Evolutionary conservation across 2,888 invertebrate species (phyloP).

Genomic region (Myopa testacea): DNA sequence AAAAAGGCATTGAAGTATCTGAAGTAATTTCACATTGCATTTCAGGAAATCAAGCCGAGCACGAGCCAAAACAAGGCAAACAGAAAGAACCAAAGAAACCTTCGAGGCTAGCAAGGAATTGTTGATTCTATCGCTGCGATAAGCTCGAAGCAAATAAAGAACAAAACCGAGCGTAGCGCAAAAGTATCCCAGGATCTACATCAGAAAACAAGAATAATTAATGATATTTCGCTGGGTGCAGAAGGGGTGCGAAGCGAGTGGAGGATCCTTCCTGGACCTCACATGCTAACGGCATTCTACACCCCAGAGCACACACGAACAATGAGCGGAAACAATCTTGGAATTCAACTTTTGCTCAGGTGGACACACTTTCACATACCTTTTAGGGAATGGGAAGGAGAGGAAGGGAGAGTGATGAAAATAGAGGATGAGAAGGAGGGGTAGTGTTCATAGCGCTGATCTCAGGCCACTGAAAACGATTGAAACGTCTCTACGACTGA

Average conservation of each 20-base stretch:
- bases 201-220: constrained; percentile 63
- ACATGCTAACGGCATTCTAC: constrained; percentile 1
- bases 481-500: too few relatives aligned
- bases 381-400: too few relatives aligned
- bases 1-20: background rate
- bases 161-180: constrained; percentile 3
- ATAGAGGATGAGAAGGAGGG: too few relatives aligned
- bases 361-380: too few relatives aligned
- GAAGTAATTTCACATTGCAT: background rate
- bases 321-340: constrained; percentile 55
- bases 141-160: background rate
- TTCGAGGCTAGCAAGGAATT: background rate
- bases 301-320: constrained; percentile 18
- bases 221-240: constrained; percentile 56
- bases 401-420: too few relatives aligned
- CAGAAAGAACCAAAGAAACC: background rate
- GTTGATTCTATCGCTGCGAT: background rate
- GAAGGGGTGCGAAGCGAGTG: background rate
- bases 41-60: constrained; percentile 2
- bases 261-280: background rate
- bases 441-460: too few relatives aligned
- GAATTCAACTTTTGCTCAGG: constrained; percentile 59
- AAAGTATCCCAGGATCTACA: constrained; percentile 10
- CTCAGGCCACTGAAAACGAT: too few relatives aligned
- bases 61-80: background rate